These are phyloP conservation scores for Caenorhabditis panamensis DNA, from an alignment of 2,888 invertebrate genomes.

Conservation along the genomic window DNA sequence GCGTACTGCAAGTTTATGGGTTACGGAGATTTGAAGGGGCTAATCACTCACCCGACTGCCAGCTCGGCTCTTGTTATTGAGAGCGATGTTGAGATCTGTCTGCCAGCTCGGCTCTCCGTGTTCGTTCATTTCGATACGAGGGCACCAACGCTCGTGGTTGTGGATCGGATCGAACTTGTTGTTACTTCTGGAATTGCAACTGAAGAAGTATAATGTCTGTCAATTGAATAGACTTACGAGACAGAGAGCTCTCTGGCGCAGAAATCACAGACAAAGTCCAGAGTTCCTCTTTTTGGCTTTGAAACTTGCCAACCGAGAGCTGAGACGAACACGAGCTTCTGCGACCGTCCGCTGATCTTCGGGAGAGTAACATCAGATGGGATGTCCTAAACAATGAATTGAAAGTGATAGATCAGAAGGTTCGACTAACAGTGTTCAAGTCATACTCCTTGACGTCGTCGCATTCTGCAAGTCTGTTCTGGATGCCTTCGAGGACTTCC, in stretches of 20 bases:
- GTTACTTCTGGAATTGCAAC: constrained; percentile 23
- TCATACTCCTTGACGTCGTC: constrained; percentile 29
- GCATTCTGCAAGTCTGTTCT: constrained; percentile 27
- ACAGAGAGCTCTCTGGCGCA: constrained; percentile 57
- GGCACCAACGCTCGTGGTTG: constrained; percentile 63
- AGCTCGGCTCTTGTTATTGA: constrained; percentile 53
- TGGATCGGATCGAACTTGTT: constrained; percentile 59
- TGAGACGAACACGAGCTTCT: constrained; percentile 41
- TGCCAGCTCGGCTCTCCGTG: constrained; percentile 58
- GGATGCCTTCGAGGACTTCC: constrained; percentile 53
- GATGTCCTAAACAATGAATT: constrained; percentile 35
- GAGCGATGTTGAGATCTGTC: constrained; percentile 46
- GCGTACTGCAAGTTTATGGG: constrained; percentile 29
- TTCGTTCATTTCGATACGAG: constrained; percentile 57
- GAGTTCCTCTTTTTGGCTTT: constrained; percentile 36
- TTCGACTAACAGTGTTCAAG: constrained; percentile 18
- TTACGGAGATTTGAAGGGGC: neutral
- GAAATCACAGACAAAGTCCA: constrained; percentile 43
- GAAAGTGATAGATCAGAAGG: neutral
- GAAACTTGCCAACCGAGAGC: constrained; percentile 56
- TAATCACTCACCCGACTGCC: constrained; percentile 20
- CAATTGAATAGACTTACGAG: constrained; percentile 11
- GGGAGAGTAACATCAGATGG: constrained; percentile 41
- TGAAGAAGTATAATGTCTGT: neutral
- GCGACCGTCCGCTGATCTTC: constrained; percentile 24